These are phyloP conservation scores for Bradypus variegatus DNA, from an alignment of 2,797 vertebrate species.

Conservation along the genomic window DNA sequence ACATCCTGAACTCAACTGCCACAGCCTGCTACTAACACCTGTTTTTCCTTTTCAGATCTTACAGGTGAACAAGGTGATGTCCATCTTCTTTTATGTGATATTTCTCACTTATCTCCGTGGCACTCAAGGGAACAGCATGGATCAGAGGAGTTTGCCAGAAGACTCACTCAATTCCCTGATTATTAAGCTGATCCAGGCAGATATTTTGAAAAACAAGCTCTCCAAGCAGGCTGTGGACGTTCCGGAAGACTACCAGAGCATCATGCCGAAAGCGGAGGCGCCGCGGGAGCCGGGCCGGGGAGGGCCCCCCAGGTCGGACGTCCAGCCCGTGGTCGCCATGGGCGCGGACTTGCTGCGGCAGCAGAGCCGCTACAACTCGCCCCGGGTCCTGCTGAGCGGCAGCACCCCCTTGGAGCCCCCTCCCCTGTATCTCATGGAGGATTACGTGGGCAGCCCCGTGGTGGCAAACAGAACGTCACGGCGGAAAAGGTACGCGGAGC, in stretches of 20 bases:
- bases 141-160: slow-evolving; percentile 84
- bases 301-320: slow-evolving; percentile 70
- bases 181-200: slow-evolving; percentile 94
- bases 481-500: slow-evolving; percentile 85
- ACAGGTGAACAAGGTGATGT: slow-evolving; percentile 99
- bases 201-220: slow-evolving; percentile 85
- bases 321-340: slow-evolving; percentile 79
- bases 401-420: slow-evolving; percentile 88
- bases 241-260: slow-evolving; percentile 72
- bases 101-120: slow-evolving; percentile 97
- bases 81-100: slow-evolving; percentile 99
- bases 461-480: slow-evolving; percentile 83
- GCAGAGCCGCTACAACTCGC: slow-evolving; percentile 90
- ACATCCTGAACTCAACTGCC: neutral
- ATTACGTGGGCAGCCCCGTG: slow-evolving; percentile 78
- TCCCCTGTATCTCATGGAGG: slow-evolving; percentile 87
- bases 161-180: slow-evolving; percentile 95
- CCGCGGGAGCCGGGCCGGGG: slow-evolving; percentile 63
- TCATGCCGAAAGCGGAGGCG: slow-evolving; percentile 65
- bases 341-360: slow-evolving; percentile 86
- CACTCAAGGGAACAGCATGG: slow-evolving; percentile 93
- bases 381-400: slow-evolving; percentile 90
- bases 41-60: slow-evolving; percentile 84
- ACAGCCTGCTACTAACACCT: slow-evolving; percentile 32
- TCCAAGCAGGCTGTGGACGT: slow-evolving; percentile 76